Evolutionary conservation across 2,797 vertebrate genomes (phyloP).

Genomic region (Cephalopachus bancanus): DNA sequence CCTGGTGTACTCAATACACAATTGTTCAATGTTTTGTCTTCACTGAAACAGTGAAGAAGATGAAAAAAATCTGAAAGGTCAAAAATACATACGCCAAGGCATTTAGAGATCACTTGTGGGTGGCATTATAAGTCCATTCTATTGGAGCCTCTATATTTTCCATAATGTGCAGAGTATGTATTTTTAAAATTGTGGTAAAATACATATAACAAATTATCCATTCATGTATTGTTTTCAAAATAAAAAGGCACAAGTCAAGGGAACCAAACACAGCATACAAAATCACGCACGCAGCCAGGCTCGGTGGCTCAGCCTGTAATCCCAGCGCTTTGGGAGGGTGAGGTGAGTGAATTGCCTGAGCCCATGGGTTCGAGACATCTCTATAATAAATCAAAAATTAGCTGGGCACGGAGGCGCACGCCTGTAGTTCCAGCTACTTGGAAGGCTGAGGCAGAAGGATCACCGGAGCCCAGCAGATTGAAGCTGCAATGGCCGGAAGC

Average conservation of each 20-base stretch:
- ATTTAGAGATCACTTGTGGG: background rate
- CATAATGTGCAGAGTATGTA: background rate
- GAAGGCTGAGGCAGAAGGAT: too few species aligned
- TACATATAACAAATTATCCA: background rate
- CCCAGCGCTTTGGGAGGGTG: too few species aligned
- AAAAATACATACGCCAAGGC: background rate
- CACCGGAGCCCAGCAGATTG: too few species aligned
- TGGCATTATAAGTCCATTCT: background rate
- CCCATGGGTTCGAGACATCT: too few species aligned
- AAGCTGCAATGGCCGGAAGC: too few species aligned
- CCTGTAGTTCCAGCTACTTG: too few species aligned
- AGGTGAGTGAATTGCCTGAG: too few species aligned
- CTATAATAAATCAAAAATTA: too few species aligned
- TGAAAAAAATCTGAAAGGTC: background rate
- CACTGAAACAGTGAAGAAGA: background rate
- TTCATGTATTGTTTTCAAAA: constrained; percentile 1
- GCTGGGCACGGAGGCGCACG: too few species aligned
- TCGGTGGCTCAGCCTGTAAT: too few species aligned
- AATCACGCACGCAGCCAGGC: background rate
- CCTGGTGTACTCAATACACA: background rate
- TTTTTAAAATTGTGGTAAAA: background rate
- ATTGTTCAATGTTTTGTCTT: background rate
- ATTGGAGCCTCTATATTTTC: background rate
- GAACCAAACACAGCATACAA: background rate
- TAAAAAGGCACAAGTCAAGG: background rate